Evolutionary conservation across 1,140 invertebrate species (phyloP).

Genomic region (Ceratosolen solmsi): DNA sequence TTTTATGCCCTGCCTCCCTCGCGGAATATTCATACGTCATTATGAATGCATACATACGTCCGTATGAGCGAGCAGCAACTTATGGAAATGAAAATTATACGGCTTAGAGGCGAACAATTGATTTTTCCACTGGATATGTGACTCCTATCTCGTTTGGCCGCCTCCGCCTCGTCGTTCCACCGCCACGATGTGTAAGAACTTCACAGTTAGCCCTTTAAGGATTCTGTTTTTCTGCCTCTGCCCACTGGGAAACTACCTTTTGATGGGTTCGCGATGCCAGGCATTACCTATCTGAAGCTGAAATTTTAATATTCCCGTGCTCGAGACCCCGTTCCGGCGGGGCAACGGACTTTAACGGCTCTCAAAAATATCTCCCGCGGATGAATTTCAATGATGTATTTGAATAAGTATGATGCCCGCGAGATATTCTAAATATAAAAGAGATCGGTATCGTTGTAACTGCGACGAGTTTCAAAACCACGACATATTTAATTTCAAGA

Average conservation of each 20-base stretch:
- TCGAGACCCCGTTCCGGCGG: background rate
- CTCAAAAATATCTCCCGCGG: background rate
- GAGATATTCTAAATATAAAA: too few relatives aligned
- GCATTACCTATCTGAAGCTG: background rate
- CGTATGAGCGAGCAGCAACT: background rate
- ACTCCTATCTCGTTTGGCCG: background rate
- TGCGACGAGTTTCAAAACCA: background rate
- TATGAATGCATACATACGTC: constrained; percentile 21
- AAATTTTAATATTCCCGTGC: background rate
- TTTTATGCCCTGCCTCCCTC: background rate
- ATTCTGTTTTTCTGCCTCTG: background rate
- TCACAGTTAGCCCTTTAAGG: constrained; percentile 14
- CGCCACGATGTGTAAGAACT: background rate
- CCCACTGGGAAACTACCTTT: background rate
- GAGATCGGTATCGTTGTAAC: background rate
- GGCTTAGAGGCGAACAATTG: background rate
- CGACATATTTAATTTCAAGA: background rate
- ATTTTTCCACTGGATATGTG: background rate
- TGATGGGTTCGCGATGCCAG: background rate
- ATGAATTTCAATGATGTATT: background rate
- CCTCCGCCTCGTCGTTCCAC: background rate
- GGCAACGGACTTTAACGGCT: background rate
- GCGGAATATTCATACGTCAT: constrained; percentile 33
- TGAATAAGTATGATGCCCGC: background rate
- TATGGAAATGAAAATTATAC: constrained; percentile 31